These are phyloP conservation scores for Linepithema humile DNA, from an alignment of 1,140 invertebrate genomes.

Conservation along the genomic window DNA sequence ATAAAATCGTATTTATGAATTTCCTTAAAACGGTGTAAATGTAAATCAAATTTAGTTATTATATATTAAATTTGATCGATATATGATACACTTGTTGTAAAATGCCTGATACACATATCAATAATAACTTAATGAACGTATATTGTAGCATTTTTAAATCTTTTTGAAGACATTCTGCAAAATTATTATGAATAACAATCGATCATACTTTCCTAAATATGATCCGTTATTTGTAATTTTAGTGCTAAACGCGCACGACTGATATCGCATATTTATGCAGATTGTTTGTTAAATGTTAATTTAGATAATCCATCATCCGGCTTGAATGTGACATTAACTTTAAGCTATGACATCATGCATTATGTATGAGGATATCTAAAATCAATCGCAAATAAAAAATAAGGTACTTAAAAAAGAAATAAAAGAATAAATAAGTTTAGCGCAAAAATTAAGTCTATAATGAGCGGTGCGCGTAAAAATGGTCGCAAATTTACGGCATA, in stretches of 20 bases:
- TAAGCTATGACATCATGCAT: neutral
- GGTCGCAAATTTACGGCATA: neutral
- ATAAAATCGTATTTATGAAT: neutral
- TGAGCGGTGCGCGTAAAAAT: neutral
- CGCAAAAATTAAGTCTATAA: constrained; percentile 6
- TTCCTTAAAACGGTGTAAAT: neutral
- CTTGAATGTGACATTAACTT: neutral
- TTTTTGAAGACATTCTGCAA: neutral
- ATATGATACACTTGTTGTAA: no score
- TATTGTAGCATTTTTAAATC: neutral
- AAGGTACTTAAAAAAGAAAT: neutral
- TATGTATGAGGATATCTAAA: constrained; percentile 8
- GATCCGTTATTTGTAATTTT: neutral
- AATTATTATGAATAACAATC: neutral
- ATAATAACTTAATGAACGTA: neutral
- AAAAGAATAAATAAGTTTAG: constrained; percentile 17
- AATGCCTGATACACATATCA: neutral
- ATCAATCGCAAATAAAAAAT: constrained; percentile 30
- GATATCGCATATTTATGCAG: neutral
- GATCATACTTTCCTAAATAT: neutral
- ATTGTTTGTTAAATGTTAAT: constrained; percentile 14
- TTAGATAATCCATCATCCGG: neutral
- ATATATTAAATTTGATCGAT: no score
- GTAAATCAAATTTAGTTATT: no score
- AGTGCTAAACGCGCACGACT: neutral